Conservation (phyloP, 2,797 vertebrate genomes). For the Sylvilagus floridanus region DNA sequence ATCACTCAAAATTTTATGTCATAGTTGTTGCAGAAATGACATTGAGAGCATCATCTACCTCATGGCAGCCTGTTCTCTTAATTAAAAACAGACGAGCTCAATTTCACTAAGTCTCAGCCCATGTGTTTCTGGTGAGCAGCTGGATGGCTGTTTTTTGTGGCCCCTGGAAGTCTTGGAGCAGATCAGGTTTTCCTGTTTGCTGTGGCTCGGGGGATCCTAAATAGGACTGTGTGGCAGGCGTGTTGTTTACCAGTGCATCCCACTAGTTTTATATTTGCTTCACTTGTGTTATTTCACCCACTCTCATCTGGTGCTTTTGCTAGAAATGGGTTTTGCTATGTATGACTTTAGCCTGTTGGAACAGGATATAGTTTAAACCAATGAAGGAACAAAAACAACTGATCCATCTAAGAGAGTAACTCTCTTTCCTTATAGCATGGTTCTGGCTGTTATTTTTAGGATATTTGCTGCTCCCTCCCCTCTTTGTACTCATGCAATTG, state of each 20-base stretch:
- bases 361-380: slow-evolving; percentile 30
- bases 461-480: neutral
- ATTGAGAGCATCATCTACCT: slow-evolving; percentile 60
- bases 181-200: slow-evolving; percentile 29
- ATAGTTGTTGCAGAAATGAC: slow-evolving; percentile 57
- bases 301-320: neutral
- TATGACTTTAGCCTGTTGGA: neutral
- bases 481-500: neutral
- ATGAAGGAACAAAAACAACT: neutral
- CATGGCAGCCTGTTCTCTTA: slow-evolving; percentile 55
- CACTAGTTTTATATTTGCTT: neutral
- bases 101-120: slow-evolving; percentile 24
- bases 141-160: slow-evolving; percentile 40
- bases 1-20: slow-evolving; percentile 66
- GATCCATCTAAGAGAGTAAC: neutral
- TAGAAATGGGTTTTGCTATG: neutral
- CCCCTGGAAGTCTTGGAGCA: slow-evolving; percentile 27
- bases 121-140: neutral
- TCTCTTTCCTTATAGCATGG: neutral
- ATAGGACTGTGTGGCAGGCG: neutral
- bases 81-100: slow-evolving; percentile 63
- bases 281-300: neutral
- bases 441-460: neutral
- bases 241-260: neutral
- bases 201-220: neutral